Evolutionary conservation across 2,888 invertebrate genomes (phyloP).

Genomic region (Anarsia innoxiella): DNA sequence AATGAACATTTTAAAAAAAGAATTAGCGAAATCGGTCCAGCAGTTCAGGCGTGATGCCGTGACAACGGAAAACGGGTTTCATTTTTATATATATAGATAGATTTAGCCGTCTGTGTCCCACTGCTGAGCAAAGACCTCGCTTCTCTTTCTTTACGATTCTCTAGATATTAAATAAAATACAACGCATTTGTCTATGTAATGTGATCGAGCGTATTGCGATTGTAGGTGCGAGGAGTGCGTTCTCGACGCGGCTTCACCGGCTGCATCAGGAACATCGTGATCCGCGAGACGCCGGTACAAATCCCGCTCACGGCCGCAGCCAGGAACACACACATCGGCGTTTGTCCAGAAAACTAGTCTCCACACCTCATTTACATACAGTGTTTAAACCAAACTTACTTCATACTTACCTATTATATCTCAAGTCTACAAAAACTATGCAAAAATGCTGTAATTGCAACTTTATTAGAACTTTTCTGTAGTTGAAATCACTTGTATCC

Average conservation of each 20-base stretch:
- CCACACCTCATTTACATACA: too few relatives aligned
- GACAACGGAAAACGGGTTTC: too few relatives aligned
- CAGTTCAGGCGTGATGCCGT: too few relatives aligned
- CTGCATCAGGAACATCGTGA: background rate
- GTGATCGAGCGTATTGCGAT: background rate
- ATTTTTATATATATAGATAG: background rate
- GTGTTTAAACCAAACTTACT: too few relatives aligned
- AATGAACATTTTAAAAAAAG: too few relatives aligned
- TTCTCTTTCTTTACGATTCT: background rate
- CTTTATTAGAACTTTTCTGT: too few relatives aligned
- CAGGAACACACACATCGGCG: conserved; percentile 84
- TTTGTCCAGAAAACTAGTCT: conserved; percentile 84
- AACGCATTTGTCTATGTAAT: background rate
- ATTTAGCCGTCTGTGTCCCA: background rate
- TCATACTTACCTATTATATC: too few relatives aligned
- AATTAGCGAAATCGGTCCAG: too few relatives aligned
- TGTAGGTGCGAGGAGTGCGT: background rate
- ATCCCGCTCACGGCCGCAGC: conserved; percentile 70
- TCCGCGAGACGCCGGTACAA: conserved; percentile 38
- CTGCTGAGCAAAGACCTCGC: background rate
- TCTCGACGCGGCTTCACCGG: background rate
- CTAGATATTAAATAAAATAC: too few relatives aligned
- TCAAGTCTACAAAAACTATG: too few relatives aligned
- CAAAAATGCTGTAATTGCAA: too few relatives aligned
- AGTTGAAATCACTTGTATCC: too few relatives aligned